These are phyloP conservation scores for Episyrphus balteatus DNA, from an alignment of 1,140 invertebrate genomes.

Conservation along the genomic window DNA sequence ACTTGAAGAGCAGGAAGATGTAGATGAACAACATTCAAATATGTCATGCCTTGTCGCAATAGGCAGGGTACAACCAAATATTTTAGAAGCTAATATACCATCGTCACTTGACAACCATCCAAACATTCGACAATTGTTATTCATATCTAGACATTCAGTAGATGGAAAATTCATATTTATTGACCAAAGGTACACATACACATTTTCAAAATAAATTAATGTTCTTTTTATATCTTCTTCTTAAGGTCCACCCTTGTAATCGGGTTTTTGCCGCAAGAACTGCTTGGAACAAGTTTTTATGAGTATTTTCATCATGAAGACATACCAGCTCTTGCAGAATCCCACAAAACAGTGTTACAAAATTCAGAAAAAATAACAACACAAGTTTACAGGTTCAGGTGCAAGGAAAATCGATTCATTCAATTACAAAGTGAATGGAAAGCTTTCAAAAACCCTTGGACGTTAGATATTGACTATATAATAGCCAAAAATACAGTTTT, in stretches of 20 bases:
- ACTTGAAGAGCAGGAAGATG: slow-evolving; percentile 51
- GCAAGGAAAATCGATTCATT: slow-evolving; percentile 63
- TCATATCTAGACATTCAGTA: slow-evolving; percentile 75
- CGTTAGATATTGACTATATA: slow-evolving; percentile 80
- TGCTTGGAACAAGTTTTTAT: slow-evolving; percentile 85
- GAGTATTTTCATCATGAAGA: slow-evolving; percentile 85
- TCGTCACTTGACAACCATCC: slow-evolving; percentile 33
- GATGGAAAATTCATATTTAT: slow-evolving; percentile 97
- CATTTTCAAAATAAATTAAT: not conserved
- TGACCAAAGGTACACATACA: slow-evolving; percentile 58
- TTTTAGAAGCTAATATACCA: slow-evolving; percentile 32
- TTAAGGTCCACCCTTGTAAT: slow-evolving; percentile 74
- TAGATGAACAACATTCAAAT: slow-evolving; percentile 62
- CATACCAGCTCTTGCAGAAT: slow-evolving; percentile 65
- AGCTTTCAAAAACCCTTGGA: slow-evolving; percentile 83
- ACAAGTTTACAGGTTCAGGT: slow-evolving; percentile 65
- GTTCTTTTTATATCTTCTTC: slow-evolving; percentile 8
- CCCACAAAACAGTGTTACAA: slow-evolving; percentile 70
- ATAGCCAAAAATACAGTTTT: slow-evolving; percentile 73
- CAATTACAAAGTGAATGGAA: slow-evolving; percentile 73
- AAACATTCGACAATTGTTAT: slow-evolving; percentile 49
- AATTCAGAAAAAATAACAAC: slow-evolving; percentile 53
- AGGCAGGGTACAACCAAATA: slow-evolving; percentile 55
- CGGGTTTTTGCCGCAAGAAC: slow-evolving; percentile 85
- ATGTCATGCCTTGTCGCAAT: slow-evolving; percentile 78